phyloP scores from a whole-genome alignment of 2,888 invertebrate genomes.

The Plebejus melissa region DNA sequence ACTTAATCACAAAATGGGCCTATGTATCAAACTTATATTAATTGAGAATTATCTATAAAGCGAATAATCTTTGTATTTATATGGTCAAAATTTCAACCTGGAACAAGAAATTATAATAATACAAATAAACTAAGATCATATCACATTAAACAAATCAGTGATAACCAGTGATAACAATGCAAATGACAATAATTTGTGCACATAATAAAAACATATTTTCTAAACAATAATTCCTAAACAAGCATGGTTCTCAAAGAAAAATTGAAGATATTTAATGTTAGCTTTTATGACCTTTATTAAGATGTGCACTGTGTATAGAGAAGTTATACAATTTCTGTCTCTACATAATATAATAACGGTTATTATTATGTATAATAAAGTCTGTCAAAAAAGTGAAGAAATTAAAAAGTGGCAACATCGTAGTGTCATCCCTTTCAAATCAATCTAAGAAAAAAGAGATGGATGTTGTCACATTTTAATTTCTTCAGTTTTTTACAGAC shows the following conservation, averaged over 20 bases:
- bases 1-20: constrained; percentile 51
- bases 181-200: constrained; percentile 29
- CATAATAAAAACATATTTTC: constrained; percentile 13
- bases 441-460: too few species aligned
- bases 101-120: constrained; percentile 28
- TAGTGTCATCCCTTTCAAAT: too few species aligned
- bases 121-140: constrained; percentile 28
- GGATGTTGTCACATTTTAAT: too few species aligned
- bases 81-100: constrained; percentile 28
- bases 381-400: too few species aligned
- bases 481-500: too few species aligned
- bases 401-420: too few species aligned
- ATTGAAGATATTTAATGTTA: not conserved
- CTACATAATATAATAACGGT: too few species aligned
- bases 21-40: constrained; percentile 50
- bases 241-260: not conserved
- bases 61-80: constrained; percentile 30
- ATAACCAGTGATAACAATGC: not conserved
- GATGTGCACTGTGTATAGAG: not conserved
- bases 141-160: constrained; percentile 28
- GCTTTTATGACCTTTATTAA: not conserved
- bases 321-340: not conserved
- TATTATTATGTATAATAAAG: too few species aligned
- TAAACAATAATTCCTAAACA: constrained; percentile 13
- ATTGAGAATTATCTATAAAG: constrained; percentile 46